Conservation (phyloP, 2,113 vertebrate genomes). For the Pristiophorus japonicus region DNA sequence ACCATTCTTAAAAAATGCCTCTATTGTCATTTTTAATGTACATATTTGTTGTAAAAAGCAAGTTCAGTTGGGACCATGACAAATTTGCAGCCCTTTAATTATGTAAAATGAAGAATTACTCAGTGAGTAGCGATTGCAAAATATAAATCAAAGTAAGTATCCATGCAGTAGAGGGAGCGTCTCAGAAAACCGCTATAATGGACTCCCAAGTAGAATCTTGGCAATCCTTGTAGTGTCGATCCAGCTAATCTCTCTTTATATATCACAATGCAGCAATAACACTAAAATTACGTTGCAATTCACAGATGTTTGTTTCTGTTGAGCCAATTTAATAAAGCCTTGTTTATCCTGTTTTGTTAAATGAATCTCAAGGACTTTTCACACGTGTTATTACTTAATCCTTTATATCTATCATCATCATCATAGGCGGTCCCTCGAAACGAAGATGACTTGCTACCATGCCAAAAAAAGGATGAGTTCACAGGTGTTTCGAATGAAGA, state of each 20-base stretch:
- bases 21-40: background rate
- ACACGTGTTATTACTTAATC: background rate
- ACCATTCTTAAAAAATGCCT: background rate
- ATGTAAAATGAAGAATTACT: background rate
- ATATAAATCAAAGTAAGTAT: background rate
- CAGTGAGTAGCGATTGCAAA: background rate
- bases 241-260: background rate
- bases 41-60: background rate
- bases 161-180: too few relatives aligned
- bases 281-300: background rate
- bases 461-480: too few relatives aligned
- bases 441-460: too few relatives aligned
- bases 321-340: background rate
- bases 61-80: background rate
- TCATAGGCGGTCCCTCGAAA: too few relatives aligned
- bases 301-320: background rate
- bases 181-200: background rate
- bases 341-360: background rate
- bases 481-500: too few relatives aligned
- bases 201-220: background rate
- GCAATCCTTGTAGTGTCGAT: too few relatives aligned
- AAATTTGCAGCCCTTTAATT: slow-evolving; percentile 5
- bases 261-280: background rate
- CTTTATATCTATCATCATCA: background rate
- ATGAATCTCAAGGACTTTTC: background rate